Base-by-base conservation (phyloP, 2,888 invertebrate genomes). In the Tachina grossa region DNA sequence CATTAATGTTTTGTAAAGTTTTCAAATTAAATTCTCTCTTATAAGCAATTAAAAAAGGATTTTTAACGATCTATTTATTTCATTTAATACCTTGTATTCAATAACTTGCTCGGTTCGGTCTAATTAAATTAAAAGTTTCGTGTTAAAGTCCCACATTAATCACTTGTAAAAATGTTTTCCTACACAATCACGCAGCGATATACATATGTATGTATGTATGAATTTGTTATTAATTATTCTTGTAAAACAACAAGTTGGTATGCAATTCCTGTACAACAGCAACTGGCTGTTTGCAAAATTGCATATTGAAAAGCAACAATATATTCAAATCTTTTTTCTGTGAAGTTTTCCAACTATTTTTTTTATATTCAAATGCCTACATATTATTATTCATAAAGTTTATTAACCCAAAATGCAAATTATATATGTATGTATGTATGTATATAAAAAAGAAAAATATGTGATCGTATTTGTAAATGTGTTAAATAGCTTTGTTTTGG, bases 341-440 rank as follows among this genome's bases (percentile, higher is more conserved):
- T n/a, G n/a, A 63, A 16, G 19, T 47, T 47, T 47, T 65, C 10
- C 13, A 22, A 14, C 1, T 6, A 19, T 61, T 45, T 71, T 45
- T 19, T 65, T 66, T 22, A 19, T 14, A 57, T 4, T 66, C 13
- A 47, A n/a, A 31, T 68, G 39, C 16, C 9, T 10, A 16, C 31
- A 68, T 57, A 45, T 39, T 19, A 41, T 59, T 31, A 61, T 43
- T 16, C 16, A 22, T 31, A 59, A 78, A 78, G 80, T 81, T 81
- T 81, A 81, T 81, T 81, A 59, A 81, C 74, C 66, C 19, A 31
- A 59, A 63, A 74, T 81, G 74, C 66, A 74, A 81, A 81, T 81
- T 53, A 13, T 31, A 49, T 22, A 19, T 4, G 4, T 4, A 31
- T 22, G 2, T 22, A 22, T 22, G 2, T 2, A 2, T 2, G 22